Percentiles rank a stretch among this genome's conserved stretches.
Conservation (phyloP, 1,140 invertebrate genomes). For the Aphelinus certus region DNA sequence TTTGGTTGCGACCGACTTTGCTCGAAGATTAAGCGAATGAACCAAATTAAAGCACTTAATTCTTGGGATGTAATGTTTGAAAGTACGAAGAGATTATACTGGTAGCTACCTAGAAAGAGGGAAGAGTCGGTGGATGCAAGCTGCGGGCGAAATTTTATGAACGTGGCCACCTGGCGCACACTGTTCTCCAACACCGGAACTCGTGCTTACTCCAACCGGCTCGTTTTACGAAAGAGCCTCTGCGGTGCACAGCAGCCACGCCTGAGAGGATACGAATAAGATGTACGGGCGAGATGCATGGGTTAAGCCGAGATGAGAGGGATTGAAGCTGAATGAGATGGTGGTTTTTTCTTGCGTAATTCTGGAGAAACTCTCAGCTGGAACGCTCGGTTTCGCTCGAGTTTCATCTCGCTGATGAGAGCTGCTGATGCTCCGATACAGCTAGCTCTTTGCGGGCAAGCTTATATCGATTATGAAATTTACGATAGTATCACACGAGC, state of each 20-base stretch:
- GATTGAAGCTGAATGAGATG: not conserved
- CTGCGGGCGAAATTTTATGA: slow-evolving; percentile 16
- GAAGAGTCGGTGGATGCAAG: not conserved
- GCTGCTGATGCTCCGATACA: not conserved
- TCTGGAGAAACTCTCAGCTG: not conserved
- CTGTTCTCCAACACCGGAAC: not conserved
- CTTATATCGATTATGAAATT: slow-evolving; percentile 2
- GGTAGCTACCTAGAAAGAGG: not conserved
- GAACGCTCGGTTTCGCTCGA: not conserved
- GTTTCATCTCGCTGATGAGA: slow-evolving; percentile 14
- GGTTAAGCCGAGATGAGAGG: not conserved
- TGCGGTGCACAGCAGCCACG: not conserved
- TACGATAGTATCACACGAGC: not conserved
- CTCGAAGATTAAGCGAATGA: slow-evolving; percentile 53
- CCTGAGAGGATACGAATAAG: slow-evolving; percentile 18
- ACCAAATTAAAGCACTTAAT: slow-evolving; percentile 58
- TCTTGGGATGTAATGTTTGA: slow-evolving; percentile 40
- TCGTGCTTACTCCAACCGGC: not conserved
- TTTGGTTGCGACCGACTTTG: not conserved
- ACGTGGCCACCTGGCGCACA: slow-evolving; percentile 1
- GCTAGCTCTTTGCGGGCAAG: not conserved
- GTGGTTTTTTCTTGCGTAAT: not conserved
- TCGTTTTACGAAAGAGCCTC: not conserved
- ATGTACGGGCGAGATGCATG: not conserved
- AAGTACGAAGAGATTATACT: slow-evolving; percentile 43